These are phyloP conservation scores for Drosophila melanogaster DNA, from an alignment of 1,140 invertebrate genomes.

Conservation along the genomic window Release_6_plus_ISO1_MT NT_033777.3:24864001-24864500, in stretches of 20 bases:
- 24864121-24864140: slow-evolving; percentile 7
- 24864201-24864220: slow-evolving; percentile 62
- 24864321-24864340: slow-evolving; percentile 35
- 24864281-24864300: slow-evolving; percentile 65
- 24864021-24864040: slow-evolving; percentile 7
- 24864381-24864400: slow-evolving; percentile 5
- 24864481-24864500: slow-evolving; percentile 18
- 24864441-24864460: slow-evolving; percentile 39
- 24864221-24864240: slow-evolving; percentile 18
- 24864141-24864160: slow-evolving; percentile 26
- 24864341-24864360: slow-evolving; percentile 16
- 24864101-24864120: slow-evolving; percentile 46
- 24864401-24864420: slow-evolving; percentile 25
- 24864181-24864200: slow-evolving; percentile 5
- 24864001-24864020: slow-evolving; percentile 26
- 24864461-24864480: slow-evolving; percentile 18
- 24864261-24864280: slow-evolving; percentile 18
- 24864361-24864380: slow-evolving; percentile 33
- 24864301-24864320: slow-evolving; percentile 39
- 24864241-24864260: slow-evolving; percentile 2
- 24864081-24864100: slow-evolving; percentile 4
- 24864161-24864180: slow-evolving; percentile 52
- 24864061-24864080: slow-evolving; percentile 22
- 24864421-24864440: background rate
- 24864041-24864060: slow-evolving; percentile 45